Conservation (phyloP, 2,888 invertebrate genomes). For the Phengaris arion region DNA sequence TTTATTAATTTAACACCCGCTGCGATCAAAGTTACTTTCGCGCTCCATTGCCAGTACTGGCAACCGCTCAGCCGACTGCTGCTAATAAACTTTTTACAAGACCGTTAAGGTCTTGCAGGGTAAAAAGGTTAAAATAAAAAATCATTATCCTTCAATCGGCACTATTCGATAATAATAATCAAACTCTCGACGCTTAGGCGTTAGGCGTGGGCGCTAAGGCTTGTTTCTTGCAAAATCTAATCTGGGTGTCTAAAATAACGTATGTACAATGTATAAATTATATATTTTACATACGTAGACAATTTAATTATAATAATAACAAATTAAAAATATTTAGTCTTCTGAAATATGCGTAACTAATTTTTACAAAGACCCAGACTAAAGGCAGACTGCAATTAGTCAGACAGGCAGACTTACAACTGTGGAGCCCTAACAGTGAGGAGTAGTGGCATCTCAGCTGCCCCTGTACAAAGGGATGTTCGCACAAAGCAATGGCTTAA, state of each 20-base stretch:
- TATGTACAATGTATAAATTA: too few relatives aligned
- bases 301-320: too few relatives aligned
- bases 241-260: too few relatives aligned
- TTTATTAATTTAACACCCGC: constrained; percentile 12
- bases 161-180: background rate
- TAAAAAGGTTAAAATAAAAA: background rate
- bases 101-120: background rate
- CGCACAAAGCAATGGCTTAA: constrained; percentile 23
- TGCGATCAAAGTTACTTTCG: constrained; percentile 1
- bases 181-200: too few relatives aligned
- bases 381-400: background rate
- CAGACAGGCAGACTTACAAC: constrained; percentile 2
- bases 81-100: background rate
- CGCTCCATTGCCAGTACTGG: background rate
- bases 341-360: too few relatives aligned
- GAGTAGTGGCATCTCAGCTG: constrained; percentile 9
- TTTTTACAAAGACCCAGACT: too few relatives aligned
- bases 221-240: background rate
- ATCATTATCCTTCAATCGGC: background rate
- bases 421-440: background rate
- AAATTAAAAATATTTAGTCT: too few relatives aligned
- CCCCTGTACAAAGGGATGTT: constrained; percentile 16
- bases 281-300: too few relatives aligned
- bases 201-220: background rate
- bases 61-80: background rate